Conservation (phyloP, 2,113 vertebrate species). For the Colaptes auratus region DNA sequence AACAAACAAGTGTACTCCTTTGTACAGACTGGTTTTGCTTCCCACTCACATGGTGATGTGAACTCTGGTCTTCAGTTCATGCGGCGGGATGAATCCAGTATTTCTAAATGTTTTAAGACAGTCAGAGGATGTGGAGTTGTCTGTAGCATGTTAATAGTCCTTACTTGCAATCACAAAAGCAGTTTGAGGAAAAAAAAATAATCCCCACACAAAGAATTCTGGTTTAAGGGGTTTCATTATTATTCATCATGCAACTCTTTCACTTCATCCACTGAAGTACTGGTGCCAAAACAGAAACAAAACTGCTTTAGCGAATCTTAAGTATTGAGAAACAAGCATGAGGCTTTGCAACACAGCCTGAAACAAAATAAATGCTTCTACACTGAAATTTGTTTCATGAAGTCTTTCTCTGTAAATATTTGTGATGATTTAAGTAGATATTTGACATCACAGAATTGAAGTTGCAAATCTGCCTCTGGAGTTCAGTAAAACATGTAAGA, state of each 20-base stretch:
- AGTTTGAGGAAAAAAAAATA: constrained; percentile 23
- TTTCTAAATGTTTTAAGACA: constrained; percentile 39
- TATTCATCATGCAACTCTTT: constrained; percentile 55
- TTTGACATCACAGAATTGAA: not conserved
- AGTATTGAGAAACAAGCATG: constrained; percentile 30
- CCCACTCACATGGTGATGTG: not conserved
- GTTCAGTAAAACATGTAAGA: not conserved
- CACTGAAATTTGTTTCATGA: not conserved
- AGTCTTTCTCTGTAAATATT: not conserved
- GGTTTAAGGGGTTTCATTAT: constrained; percentile 60
- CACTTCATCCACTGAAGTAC: constrained; percentile 13
- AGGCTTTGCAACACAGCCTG: constrained; percentile 12
- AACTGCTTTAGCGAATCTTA: constrained; percentile 1
- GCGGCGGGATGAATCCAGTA: constrained; percentile 18
- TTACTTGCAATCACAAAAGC: constrained; percentile 54
- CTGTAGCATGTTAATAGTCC: constrained; percentile 57
- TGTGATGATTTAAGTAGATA: not conserved
- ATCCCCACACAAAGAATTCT: constrained; percentile 46
- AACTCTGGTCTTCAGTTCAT: constrained; percentile 27
- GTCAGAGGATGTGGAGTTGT: constrained; percentile 39
- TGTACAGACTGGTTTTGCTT: constrained; percentile 11
- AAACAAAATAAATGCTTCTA: not conserved
- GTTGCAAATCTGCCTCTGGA: not conserved
- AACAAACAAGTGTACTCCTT: not conserved
- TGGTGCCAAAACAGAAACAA: constrained; percentile 38